Percentiles rank a stretch among this genome's conserved stretches.
phyloP scores from a whole-genome alignment of 2,113 vertebrate genomes.

The Promerops cafer region DNA sequence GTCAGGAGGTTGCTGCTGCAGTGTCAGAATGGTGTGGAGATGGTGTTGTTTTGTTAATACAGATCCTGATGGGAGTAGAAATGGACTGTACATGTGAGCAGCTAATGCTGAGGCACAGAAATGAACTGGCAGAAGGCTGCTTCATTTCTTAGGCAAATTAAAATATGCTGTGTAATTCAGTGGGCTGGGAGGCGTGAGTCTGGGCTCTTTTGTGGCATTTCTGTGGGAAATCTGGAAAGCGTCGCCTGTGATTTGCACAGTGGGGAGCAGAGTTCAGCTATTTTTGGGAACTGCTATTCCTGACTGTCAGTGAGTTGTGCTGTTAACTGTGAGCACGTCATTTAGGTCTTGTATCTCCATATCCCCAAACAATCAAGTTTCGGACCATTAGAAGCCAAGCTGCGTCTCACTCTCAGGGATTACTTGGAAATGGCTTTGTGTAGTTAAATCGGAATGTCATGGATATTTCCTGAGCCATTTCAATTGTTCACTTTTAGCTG shows the following conservation, averaged over 20 bases:
- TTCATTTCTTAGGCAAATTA: neutral
- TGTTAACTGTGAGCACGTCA: neutral
- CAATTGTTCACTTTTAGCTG: neutral
- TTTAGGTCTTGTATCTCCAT: neutral
- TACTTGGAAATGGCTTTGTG: neutral
- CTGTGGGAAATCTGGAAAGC: constrained; percentile 22
- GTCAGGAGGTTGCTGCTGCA: neutral
- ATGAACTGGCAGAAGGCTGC: neutral
- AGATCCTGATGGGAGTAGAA: neutral
- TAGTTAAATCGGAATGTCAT: neutral
- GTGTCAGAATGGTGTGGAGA: neutral
- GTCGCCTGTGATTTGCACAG: neutral
- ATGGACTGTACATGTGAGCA: neutral
- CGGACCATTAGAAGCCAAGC: neutral
- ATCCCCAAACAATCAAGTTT: neutral
- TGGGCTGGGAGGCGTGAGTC: neutral
- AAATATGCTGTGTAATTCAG: neutral
- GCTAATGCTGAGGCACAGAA: neutral
- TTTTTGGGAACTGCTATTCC: constrained; percentile 34
- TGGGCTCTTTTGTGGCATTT: neutral
- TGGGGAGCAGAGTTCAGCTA: neutral
- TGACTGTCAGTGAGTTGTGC: neutral
- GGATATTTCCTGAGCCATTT: neutral
- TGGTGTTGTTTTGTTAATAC: neutral
- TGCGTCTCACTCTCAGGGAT: neutral